Conservation (phyloP, 2,797 vertebrate genomes). For the Peromyscus eremicus region DNA sequence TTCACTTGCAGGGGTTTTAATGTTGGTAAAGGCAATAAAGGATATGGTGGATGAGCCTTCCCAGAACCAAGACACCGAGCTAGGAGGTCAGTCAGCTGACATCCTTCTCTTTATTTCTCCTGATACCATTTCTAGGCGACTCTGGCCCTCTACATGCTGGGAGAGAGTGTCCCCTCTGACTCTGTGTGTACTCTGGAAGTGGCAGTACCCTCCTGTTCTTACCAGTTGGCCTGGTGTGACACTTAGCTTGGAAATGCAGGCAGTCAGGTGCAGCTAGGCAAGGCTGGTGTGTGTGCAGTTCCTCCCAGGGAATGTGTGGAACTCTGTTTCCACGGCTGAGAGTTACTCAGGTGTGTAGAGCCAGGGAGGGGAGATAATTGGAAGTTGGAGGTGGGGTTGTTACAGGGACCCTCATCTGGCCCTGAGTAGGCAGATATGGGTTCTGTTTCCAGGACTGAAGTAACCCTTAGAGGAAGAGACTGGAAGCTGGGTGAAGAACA, state of each 20-base stretch:
- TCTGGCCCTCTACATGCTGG: neutral
- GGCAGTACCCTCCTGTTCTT: neutral
- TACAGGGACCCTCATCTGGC: neutral
- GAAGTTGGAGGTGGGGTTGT: neutral
- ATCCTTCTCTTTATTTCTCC: neutral
- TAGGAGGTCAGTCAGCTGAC: constrained; percentile 53
- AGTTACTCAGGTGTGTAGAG: constrained; percentile 9
- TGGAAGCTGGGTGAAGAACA: neutral
- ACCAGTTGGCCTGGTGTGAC: neutral
- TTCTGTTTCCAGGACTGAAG: neutral
- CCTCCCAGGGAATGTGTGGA: neutral
- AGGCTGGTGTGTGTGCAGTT: neutral
- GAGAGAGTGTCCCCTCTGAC: neutral
- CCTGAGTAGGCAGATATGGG: neutral
- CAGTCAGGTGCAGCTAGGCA: neutral
- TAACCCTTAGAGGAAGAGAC: neutral
- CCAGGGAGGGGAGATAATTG: neutral
- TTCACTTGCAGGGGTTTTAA: constrained; percentile 55
- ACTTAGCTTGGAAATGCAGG: neutral
- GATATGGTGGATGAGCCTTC: constrained; percentile 65
- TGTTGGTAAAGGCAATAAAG: constrained; percentile 32
- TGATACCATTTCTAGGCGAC: constrained; percentile 8
- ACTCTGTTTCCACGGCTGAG: neutral
- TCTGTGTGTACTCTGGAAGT: neutral
- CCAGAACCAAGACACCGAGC: constrained; percentile 56